Conservation (phyloP, 1,140 invertebrate genomes). For the Polypedilum pembai region DNA sequence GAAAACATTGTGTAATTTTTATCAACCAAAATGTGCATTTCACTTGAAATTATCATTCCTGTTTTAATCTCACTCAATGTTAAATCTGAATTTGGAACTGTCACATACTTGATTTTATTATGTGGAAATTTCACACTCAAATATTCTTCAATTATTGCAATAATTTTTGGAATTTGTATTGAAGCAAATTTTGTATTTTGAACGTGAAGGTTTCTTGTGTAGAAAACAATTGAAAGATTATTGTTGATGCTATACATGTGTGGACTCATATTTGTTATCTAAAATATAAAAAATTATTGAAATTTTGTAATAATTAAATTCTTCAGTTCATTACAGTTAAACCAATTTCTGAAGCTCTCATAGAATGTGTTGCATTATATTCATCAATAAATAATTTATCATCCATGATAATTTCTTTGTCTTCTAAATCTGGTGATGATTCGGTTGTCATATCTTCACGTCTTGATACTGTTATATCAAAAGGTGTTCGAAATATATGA, state of each 20-base stretch:
- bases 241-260: neutral
- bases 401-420: conserved; percentile 16
- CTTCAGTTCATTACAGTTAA: neutral
- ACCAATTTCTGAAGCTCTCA: conserved; percentile 5
- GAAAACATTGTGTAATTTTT: neutral
- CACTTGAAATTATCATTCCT: conserved; percentile 20
- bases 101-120: neutral
- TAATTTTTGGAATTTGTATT: conserved; percentile 1
- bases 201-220: neutral
- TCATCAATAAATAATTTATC: conserved; percentile 22
- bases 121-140: neutral
- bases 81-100: conserved; percentile 7
- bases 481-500: neutral
- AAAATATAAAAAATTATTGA: neutral
- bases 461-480: conserved; percentile 9
- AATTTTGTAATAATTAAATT: no score
- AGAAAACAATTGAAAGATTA: conserved; percentile 1
- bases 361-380: neutral
- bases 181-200: conserved; percentile 22
- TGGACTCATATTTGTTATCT: conserved; percentile 13
- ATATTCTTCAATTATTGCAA: conserved; percentile 1
- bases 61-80: neutral
- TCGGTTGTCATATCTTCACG: conserved; percentile 25
- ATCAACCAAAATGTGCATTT: neutral
- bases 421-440: conserved; percentile 25